Conservation (phyloP, 2,797 vertebrate genomes). For the Microhierax caerulescens region DNA sequence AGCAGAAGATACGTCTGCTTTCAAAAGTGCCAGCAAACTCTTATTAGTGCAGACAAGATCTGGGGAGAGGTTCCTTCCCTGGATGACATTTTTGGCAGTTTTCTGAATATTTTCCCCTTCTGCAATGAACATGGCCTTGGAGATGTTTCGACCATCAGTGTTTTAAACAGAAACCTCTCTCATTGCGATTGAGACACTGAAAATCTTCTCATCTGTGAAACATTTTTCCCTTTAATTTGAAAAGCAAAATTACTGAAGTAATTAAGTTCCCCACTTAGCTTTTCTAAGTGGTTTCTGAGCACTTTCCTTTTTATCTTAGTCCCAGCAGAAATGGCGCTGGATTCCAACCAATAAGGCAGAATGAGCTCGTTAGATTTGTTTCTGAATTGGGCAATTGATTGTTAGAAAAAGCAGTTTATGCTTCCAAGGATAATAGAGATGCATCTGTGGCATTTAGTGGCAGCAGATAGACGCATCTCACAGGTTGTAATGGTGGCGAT, state of each 20-base stretch:
- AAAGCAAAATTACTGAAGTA: conserved; percentile 10
- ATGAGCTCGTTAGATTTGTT: neutral
- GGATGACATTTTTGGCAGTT: conserved; percentile 41
- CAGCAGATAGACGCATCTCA: neutral
- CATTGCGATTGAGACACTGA: neutral
- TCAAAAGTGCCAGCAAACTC: conserved; percentile 21
- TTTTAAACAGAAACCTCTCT: conserved; percentile 22
- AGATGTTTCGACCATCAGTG: neutral
- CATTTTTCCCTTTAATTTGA: neutral
- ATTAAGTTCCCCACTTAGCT: neutral
- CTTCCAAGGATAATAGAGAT: conserved; percentile 13
- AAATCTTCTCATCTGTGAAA: neutral
- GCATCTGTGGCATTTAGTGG: conserved; percentile 11
- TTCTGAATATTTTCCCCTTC: neutral
- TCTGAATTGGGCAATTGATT: neutral
- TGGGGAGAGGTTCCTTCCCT: neutral
- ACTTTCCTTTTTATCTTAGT: neutral
- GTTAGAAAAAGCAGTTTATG: neutral
- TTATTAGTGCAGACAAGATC: conserved; percentile 24
- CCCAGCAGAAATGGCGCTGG: neutral
- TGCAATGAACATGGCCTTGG: neutral
- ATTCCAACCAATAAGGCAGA: neutral
- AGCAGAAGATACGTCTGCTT: neutral
- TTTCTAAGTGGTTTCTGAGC: neutral
- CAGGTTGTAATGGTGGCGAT: neutral